These are phyloP conservation scores for Cepaea hortensis DNA, from an alignment of 2,888 invertebrate species.

Conservation along the genomic window DNA sequence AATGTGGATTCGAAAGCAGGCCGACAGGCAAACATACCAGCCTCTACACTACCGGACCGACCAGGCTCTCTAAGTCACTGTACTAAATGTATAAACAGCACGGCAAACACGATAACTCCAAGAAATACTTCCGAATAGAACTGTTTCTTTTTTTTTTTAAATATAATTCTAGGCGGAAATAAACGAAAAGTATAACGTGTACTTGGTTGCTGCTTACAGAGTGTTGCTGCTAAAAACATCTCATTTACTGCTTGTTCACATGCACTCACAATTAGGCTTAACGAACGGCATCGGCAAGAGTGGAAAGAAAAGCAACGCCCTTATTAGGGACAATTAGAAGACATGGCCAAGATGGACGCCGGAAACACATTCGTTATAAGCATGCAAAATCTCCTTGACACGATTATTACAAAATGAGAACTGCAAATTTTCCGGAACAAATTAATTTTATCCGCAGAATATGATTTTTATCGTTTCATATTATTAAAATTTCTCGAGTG, in stretches of 20 bases:
- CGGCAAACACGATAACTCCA: no score
- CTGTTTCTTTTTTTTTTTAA: no score
- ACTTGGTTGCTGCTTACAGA: no score
- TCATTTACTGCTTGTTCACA: neutral
- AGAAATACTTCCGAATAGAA: no score
- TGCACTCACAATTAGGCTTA: slow-evolving; percentile 7
- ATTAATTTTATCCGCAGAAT: slow-evolving; percentile 23
- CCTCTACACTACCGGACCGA: no score
- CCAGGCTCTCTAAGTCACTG: no score
- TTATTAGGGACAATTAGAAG: slow-evolving; percentile 24
- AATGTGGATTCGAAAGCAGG: no score
- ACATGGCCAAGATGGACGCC: neutral
- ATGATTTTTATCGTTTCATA: neutral
- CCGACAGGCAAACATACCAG: no score
- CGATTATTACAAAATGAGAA: slow-evolving; percentile 24
- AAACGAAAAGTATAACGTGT: neutral
- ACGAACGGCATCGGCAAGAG: neutral
- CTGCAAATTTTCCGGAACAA: slow-evolving; percentile 33
- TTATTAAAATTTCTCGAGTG: neutral
- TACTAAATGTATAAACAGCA: no score
- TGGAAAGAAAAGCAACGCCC: neutral
- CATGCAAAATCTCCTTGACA: slow-evolving; percentile 24
- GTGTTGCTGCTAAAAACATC: neutral
- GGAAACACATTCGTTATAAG: slow-evolving; percentile 25
- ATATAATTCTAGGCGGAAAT: neutral